Evolutionary conservation across 2,888 invertebrate genomes (phyloP).

Genomic region (Eilema caniola): DNA sequence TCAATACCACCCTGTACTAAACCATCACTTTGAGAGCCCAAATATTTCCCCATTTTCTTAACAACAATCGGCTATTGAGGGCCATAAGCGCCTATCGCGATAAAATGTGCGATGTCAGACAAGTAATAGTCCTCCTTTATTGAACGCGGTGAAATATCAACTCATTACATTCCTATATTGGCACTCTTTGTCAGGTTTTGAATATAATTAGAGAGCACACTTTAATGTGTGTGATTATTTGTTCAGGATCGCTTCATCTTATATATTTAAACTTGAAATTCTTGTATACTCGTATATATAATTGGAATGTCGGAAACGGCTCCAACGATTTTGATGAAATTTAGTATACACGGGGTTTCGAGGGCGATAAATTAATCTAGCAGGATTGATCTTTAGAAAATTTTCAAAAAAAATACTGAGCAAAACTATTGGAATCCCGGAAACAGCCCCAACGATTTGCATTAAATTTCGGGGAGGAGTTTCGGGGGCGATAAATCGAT

Average conservation of each 20-base stretch:
- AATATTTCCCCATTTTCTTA: slow-evolving; percentile 57
- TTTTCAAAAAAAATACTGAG: no score
- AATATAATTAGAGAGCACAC: not conserved
- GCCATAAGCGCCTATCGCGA: slow-evolving; percentile 59
- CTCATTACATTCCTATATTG: slow-evolving; percentile 35
- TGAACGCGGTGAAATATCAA: slow-evolving; percentile 45
- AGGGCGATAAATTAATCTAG: no score
- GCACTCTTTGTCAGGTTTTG: slow-evolving; percentile 26
- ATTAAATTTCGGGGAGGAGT: no score
- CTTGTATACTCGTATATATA: no score
- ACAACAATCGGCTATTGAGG: slow-evolving; percentile 56
- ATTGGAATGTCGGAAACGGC: no score
- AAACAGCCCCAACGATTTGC: no score
- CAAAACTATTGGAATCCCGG: no score
- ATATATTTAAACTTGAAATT: no score
- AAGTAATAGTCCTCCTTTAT: slow-evolving; percentile 54
- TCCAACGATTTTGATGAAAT: no score
- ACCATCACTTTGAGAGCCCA: slow-evolving; percentile 39
- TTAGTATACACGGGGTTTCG: no score
- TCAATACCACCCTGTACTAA: slow-evolving; percentile 39
- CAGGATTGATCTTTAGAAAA: no score
- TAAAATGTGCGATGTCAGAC: slow-evolving; percentile 62
- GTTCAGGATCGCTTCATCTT: not conserved
- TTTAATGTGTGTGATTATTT: slow-evolving; percentile 1
- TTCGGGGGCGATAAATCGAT: no score